Evolutionary conservation across 2,113 vertebrate genomes (phyloP), one percentile per base, ranked within the genome.

Genomic region (Lepisosteus osseus): DNA sequence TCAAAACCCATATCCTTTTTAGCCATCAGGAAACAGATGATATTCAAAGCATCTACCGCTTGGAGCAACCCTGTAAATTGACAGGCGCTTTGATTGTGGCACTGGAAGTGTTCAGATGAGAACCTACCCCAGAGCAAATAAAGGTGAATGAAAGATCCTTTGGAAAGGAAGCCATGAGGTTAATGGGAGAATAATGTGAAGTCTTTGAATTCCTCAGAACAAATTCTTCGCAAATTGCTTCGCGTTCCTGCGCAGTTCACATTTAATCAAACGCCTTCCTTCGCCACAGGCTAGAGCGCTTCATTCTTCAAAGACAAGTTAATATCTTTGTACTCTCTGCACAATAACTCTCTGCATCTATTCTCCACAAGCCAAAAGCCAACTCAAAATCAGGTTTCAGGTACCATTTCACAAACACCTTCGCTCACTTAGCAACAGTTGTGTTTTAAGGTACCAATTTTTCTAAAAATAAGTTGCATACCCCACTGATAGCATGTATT

Each of bases 151-250:
- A 51, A 51, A 51, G 9, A 14, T n/a, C 43, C 3, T 41, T 65
- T 8, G 7, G 12, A n/a, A 41, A 17, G 2, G 3, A 45, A 42
- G 17, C 14, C 3, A n/a, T 29, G 66, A 15, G 13, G 6, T 40
- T 62, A 63, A 63, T 54, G 14, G 59, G 45, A 74, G 51, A 8
- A 40, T 51, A 42, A 64, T 42, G n/a, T 7, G 13, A 44, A 43
- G 41, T 43, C 6, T 74, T 41, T 42, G 62, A n/a, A 43, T 55
- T 41, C 45, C 41, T 41, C 17, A 40, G 29, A 68, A 54, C 45
- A 63, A 54, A 29, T 29, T 68, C 17, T 51, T n/a, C 57, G n/a
- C n/a, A 74, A 69, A 63, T 74, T 54, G 14, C 67, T 51, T 73
- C 29, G 14, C 14, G 9, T 61, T 68, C 67, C 17, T 57, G 11